Evolutionary conservation across 2,888 invertebrate species (phyloP).

Genomic region (Prosopocoilus inquinatus): DNA sequence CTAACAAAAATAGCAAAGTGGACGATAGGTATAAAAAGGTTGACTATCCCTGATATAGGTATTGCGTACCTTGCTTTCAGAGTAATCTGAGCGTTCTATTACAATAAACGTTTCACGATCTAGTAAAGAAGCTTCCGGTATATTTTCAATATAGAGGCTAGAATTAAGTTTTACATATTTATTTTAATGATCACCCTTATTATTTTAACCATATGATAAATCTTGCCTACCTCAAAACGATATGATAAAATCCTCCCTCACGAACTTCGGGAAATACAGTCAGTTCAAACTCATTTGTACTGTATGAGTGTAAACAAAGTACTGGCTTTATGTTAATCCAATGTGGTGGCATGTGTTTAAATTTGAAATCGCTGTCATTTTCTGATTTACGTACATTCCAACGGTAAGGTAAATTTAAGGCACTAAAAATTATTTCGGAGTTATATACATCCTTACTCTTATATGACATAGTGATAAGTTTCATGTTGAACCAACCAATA

Average conservation of each 20-base stretch:
- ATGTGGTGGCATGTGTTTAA: conserved; percentile 30
- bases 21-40: too few species aligned
- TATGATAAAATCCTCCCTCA: conserved; percentile 36
- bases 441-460: too few species aligned
- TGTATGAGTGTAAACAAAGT: conserved; percentile 37
- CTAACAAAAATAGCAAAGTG: conserved; percentile 15
- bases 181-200: neutral
- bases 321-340: conserved; percentile 36
- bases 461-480: too few species aligned
- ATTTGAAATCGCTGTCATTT: conserved; percentile 29
- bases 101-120: conserved; percentile 26
- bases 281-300: conserved; percentile 39
- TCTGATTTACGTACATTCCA: conserved; percentile 11
- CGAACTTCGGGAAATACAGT: conserved; percentile 30
- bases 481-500: too few species aligned
- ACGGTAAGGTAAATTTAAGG: conserved; percentile 28
- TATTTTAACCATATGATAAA: neutral
- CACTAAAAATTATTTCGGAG: conserved; percentile 26
- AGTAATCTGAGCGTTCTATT: conserved; percentile 21
- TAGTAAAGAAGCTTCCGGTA: conserved; percentile 42
- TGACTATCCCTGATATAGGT: too few species aligned
- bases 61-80: neutral
- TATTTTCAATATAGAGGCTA: conserved; percentile 45
- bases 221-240: conserved; percentile 45
- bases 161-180: conserved; percentile 12